A percentile compares a stretch with the other conserved stretches of the same genome.
phyloP scores from a whole-genome alignment of 1,140 invertebrate species.

The Catajapyx aquilonaris region DNA sequence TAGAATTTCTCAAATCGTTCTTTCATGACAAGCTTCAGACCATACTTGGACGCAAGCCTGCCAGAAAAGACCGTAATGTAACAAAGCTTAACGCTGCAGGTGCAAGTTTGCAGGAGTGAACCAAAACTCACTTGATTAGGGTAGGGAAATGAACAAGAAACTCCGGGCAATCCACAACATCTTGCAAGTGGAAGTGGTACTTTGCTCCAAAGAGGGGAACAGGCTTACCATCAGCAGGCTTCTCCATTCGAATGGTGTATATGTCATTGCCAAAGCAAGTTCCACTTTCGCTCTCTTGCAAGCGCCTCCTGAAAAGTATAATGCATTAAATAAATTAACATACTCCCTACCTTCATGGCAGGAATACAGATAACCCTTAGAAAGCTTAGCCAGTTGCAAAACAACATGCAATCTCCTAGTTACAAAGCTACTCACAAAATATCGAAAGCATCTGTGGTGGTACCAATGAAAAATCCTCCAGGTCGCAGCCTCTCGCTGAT shows the following conservation, averaged over 20 bases:
- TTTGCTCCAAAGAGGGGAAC: conserved; percentile 84
- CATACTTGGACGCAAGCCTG: conserved; percentile 56
- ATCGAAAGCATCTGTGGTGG: conserved; percentile 80
- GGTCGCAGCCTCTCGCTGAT: conserved; percentile 64
- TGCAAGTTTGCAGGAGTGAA: conserved; percentile 1
- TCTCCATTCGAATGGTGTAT: conserved; percentile 52
- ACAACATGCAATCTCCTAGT: background rate
- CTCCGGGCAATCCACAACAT: conserved; percentile 94
- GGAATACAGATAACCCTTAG: too few relatives aligned
- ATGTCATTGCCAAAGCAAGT: conserved; percentile 71
- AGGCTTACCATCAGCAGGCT: conserved; percentile 36
- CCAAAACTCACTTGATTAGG: conserved; percentile 40
- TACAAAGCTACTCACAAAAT: conserved; percentile 64
- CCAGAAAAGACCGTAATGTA: conserved; percentile 15
- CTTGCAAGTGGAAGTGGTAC: conserved; percentile 89
- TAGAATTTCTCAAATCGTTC: conserved; percentile 65
- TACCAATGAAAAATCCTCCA: conserved; percentile 92
- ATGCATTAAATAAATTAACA: background rate
- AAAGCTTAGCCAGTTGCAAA: background rate
- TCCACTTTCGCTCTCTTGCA: too few relatives aligned
- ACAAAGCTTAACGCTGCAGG: too few relatives aligned
- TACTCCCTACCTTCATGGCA: too few relatives aligned
- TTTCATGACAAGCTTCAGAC: conserved; percentile 50
- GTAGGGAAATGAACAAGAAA: conserved; percentile 87
- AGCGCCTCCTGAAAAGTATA: too few relatives aligned